Percentiles rank a stretch among this genome's conserved stretches.
Conservation (phyloP, 1,140 invertebrate species). For the Psilanteris sp. region DNA sequence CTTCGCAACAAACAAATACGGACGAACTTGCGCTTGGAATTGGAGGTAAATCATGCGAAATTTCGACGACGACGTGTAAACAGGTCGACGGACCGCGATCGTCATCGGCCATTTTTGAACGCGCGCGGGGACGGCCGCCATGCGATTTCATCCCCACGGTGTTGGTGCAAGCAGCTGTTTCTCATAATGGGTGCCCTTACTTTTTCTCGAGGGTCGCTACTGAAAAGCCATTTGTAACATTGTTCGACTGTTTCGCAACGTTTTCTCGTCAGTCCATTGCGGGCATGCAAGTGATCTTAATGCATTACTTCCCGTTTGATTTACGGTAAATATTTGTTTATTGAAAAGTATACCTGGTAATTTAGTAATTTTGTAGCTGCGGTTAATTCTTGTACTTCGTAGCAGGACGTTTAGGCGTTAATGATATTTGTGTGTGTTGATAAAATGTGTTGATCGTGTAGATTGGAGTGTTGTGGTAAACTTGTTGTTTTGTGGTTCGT, state of each 20-base stretch:
- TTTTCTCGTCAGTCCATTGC: slow-evolving; percentile 64
- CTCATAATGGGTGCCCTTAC: slow-evolving; percentile 50
- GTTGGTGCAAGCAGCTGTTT: slow-evolving; percentile 27
- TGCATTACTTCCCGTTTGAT: too few species aligned
- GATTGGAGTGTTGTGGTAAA: slow-evolving; percentile 54
- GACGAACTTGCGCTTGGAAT: too few species aligned
- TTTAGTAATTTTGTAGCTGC: too few species aligned
- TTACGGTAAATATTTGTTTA: slow-evolving; percentile 42
- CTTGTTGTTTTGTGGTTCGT: slow-evolving; percentile 53
- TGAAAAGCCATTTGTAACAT: slow-evolving; percentile 58
- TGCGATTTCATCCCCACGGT: slow-evolving; percentile 45
- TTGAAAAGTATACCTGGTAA: too few species aligned
- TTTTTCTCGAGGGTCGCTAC: slow-evolving; percentile 56
- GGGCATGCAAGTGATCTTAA: slow-evolving; percentile 62
- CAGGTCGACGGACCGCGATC: slow-evolving; percentile 4
- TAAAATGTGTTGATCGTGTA: slow-evolving; percentile 32
- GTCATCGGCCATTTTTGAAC: slow-evolving; percentile 50
- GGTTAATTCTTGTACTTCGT: too few species aligned
- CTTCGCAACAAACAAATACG: slow-evolving; percentile 18
- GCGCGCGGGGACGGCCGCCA: slow-evolving; percentile 31
- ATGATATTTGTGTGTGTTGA: slow-evolving; percentile 13
- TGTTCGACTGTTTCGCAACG: slow-evolving; percentile 57
- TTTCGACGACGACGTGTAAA: too few species aligned
- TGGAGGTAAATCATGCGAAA: slow-evolving; percentile 8
- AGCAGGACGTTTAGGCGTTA: too few species aligned